A percentile compares a stretch with the other conserved stretches of the same genome.
phyloP scores from a whole-genome alignment of 2,797 vertebrate genomes.

The Takifugu rubripes region DNA sequence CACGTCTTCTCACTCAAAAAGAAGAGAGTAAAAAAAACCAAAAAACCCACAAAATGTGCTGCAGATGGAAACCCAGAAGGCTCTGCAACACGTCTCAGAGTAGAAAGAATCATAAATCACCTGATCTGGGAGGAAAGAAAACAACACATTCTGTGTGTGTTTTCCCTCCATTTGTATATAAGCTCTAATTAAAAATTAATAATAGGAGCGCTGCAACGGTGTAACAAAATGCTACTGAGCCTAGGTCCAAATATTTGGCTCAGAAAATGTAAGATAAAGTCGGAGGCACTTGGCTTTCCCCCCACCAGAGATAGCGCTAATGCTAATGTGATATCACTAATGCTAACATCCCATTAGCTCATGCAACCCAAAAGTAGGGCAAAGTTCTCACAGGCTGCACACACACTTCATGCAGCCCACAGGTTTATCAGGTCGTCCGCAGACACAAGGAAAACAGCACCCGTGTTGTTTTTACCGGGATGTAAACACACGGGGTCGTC shows the following conservation, averaged over 20 bases:
- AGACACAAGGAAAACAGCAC: not conserved
- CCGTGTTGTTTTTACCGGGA: slow-evolving; percentile 66
- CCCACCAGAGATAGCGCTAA: too few relatives aligned
- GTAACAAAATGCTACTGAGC: slow-evolving; percentile 43
- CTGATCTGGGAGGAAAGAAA: not conserved
- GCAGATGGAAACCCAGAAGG: slow-evolving; percentile 13
- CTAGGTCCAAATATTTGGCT: slow-evolving; percentile 42
- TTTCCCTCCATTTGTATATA: too few relatives aligned
- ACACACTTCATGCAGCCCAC: not conserved
- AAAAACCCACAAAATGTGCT: slow-evolving; percentile 15
- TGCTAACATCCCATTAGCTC: too few relatives aligned
- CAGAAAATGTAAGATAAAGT: slow-evolving; percentile 23
- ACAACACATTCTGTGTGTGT: too few relatives aligned
- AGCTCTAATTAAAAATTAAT: slow-evolving; percentile 46
- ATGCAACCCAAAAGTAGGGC: too few relatives aligned
- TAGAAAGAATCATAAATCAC: slow-evolving; percentile 1
- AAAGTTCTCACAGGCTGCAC: not conserved
- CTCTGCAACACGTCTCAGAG: slow-evolving; percentile 9
- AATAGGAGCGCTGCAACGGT: slow-evolving; percentile 14
- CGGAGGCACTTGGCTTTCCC: not conserved
- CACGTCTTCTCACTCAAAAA: not conserved
- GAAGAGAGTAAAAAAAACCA: slow-evolving; percentile 15
- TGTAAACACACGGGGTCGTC: slow-evolving; percentile 80
- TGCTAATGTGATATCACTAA: too few relatives aligned
- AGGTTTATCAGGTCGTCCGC: not conserved